Conservation (phyloP, 2,113 vertebrate species). For the Nerophis ophidion region DNA sequence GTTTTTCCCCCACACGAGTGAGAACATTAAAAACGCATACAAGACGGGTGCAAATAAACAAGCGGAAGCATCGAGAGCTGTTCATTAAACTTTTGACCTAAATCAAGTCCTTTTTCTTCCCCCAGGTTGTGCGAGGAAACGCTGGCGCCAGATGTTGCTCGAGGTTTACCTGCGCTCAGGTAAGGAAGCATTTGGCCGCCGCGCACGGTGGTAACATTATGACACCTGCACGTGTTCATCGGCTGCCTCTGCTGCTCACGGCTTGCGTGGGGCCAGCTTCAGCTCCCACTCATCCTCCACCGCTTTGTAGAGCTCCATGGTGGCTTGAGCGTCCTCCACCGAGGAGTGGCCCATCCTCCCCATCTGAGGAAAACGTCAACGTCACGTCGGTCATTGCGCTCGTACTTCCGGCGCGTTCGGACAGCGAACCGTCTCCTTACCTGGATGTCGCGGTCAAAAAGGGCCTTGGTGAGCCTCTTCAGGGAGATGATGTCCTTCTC, state of each 20-base stretch:
- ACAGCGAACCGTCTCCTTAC: slow-evolving; percentile 43
- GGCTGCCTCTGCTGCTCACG: slow-evolving; percentile 2
- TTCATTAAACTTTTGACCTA: too few relatives aligned
- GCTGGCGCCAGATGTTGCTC: too few relatives aligned
- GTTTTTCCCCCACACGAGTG: too few relatives aligned
- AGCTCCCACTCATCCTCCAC: slow-evolving; percentile 85
- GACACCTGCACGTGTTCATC: not conserved
- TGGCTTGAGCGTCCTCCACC: slow-evolving; percentile 86
- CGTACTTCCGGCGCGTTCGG: too few relatives aligned
- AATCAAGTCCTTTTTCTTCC: too few relatives aligned
- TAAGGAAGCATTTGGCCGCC: too few relatives aligned
- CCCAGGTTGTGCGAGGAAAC: too few relatives aligned
- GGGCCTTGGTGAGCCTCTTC: slow-evolving; percentile 81
- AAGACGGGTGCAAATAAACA: too few relatives aligned
- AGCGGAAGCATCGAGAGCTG: too few relatives aligned
- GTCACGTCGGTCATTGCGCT: not conserved
- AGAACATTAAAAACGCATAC: too few relatives aligned
- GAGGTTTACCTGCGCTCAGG: too few relatives aligned
- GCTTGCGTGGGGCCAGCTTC: slow-evolving; percentile 44
- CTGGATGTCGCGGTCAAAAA: slow-evolving; percentile 88
- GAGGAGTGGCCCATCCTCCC: slow-evolving; percentile 84
- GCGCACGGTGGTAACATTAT: not conserved
- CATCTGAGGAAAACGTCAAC: slow-evolving; percentile 60
- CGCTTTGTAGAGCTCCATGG: slow-evolving; percentile 89
- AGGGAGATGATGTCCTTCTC: slow-evolving; percentile 68